Base-by-base conservation (phyloP, 2,888 invertebrate genomes). In the Pelosia muscerda region DNA sequence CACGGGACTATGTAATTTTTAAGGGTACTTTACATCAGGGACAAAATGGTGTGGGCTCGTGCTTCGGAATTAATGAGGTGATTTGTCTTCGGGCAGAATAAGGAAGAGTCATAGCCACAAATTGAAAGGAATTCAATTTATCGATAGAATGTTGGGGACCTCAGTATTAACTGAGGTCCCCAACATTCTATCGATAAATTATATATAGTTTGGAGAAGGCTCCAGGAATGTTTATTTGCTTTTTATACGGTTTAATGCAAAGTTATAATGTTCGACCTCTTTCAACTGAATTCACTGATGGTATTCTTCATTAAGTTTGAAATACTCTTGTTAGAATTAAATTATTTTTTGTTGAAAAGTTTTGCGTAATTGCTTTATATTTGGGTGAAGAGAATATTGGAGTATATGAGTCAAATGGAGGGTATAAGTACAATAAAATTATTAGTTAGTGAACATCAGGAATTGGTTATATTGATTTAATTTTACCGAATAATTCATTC, bases 1-100 rank as follows among this genome's bases (percentile, higher is more conserved):
- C 54, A 57, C 54, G 57, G 59, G 31, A 53, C 66, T 42, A 63
- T 77, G 67, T 73, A 72, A 75, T 82, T 75, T 72, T 78, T 60
- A 56, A 49, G 69, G 69, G 76, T 79, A 77, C 76, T 81, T 85
- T 68, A 79, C 53, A 58, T 60, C 59, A 80, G 82, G 81, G 81
- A 83, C 82, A 83, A 81, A 86, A 84, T 73, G 82, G 76, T 79
- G 75, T 73, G 77, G 68, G 78, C 74, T 74, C 90, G 88, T 90
- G 91, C 79, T 86, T 72, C 72, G 53, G 90, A 90, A 90, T 90
- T 88, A 92, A 92, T 91, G 90, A 90, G 89, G 85, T 84, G 86
- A 90, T 91, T 90, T 89, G 86, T 90, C 89, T 86, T 80, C 75
- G 74, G 73, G 72, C 67, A 73, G 78, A 83, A 81, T 82, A 82